Base-by-base conservation (phyloP, 2,888 invertebrate genomes). In the Hermaeophaga mercurialis region DNA sequence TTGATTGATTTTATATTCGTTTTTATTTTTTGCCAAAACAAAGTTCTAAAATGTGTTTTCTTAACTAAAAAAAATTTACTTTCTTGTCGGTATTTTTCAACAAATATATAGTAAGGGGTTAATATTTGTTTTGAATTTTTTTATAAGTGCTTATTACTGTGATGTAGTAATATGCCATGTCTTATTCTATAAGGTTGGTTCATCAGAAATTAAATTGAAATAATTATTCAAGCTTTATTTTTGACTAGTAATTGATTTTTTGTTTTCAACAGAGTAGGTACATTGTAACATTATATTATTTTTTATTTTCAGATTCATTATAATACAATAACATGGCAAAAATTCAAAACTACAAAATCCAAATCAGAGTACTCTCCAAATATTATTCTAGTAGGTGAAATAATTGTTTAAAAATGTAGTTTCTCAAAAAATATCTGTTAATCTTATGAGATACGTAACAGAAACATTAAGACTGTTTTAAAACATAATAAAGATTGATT, bases 391-490 rank as follows among this genome's bases (percentile, higher is more conserved):
- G 48, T 44, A 61, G 59, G 59, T 62, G 59, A 59, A 61, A 61
- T 39, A 56, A 18, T 56, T 36, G 28, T 49, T 48, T 15, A 34
- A 56, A 56, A 56, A 66, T 66, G 66, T 66, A 66, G 65, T 43
- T 56, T 58, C n/a, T 41, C 14, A 48, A 46, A 47, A 15, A 53
- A 26, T 22, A 34, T 24, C 48, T 54, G 47, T 54, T 47, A 56
- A 28, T 53, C 54, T 36, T 11, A 50, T 54, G 56, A 59, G 47
- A 64, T 66, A 67, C 65, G 65, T 67, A 66, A 64, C 50, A 58
- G 61, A 61, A 66, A 65, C 61, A 26, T 58, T 61, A 64, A 66
- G 66, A 67, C 64, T 66, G 66, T 60, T 59, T 54, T 45, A 61
- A 62, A 61, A 59, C 62, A 52, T 52, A n/a, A 58, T 56, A 53